Evolutionary conservation across 2,113 vertebrate species (phyloP), one percentile per base, ranked within the genome.

Genomic region (Piprites chloris): DNA sequence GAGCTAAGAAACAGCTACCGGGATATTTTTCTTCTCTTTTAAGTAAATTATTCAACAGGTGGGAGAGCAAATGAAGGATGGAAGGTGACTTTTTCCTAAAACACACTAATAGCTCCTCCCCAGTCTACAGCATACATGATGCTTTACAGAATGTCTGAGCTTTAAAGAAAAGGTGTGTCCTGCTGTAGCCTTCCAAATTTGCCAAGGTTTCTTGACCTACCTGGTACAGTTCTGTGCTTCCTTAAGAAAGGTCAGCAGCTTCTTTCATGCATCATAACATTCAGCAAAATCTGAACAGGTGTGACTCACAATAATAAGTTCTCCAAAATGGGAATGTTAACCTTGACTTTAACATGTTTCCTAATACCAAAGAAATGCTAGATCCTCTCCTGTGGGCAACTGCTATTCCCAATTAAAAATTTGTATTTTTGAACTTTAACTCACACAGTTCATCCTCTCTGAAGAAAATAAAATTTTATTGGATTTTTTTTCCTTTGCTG

Each of bases 1-100:
- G 1, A 88, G 47, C 30, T 42, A 68, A 74, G 24, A 42, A 74
- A 59, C 12, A 56, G 35, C 37, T 62, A 18, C 8, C 8, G 28
- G 39, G 30, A 35, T n/a, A 6, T 55, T 67, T 88, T 39, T 16
- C 19, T 5, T 75, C 11, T 79, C 14, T 88, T 83, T 82, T 32
- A 47, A 63, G 47, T 19, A 28, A 42, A 28, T n/a, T 1, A 0
- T 47, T 73, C 37, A 82, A 59, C 5, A 12, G 23, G 28, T 1
- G 1, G 11, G 18, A 65, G 3, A 75, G 15, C 14, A 55, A 75
- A 72, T 19, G 46, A 79, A 65, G 35, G 41, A n/a, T 9, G 20
- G 5, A 71, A 55, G 19, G 47, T 39, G 21, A 22, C 8, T 14
- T 77, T 78, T 86, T 66, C 37, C 37, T 28, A 50, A 58, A 73